Base-by-base conservation (phyloP, 2,113 vertebrate species). In the Diadophis punctatus region DNA sequence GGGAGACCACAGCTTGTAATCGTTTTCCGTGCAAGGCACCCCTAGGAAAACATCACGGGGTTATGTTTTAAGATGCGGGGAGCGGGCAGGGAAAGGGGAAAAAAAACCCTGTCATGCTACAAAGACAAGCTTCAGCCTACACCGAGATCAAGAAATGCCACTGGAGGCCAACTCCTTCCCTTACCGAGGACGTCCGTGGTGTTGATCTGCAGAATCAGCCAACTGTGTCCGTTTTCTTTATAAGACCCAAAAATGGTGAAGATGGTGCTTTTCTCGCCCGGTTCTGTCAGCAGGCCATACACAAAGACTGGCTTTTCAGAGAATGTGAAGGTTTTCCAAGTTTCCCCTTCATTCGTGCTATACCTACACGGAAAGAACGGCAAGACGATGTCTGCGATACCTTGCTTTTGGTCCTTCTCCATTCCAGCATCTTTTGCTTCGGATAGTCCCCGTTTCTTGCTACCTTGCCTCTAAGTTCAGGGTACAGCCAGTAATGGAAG, bases 241-340 rank as follows among this genome's bases (percentile, higher is more conserved):
- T 99, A 99, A 0, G 99, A 99, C 63, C 99, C 99, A 0, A 99
- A 99, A 96, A 99, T 98, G 95, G 99, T 99, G 96, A 99, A 99
- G 58, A 99, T 96, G 7, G 99, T 99, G 97, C 99, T 99, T 94
- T 99, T 99, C 97, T 99, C 99, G 0, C 99, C 99, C 0, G 99
- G 99, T 94, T 99, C 99, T 0, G 99, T 99, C 85, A 99, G 98
- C 51, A 99, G 98, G 49, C 99, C 99, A 0, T 99, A 99, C 23
- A 99, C 98, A 0, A 99, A 98, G 94, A 99, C 98, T 0, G 98
- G 98, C 93, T 97, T 97, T 74, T 98, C 96, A 0, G 98, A 99
- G 97, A 99, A 99, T 51, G 96, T 93, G 93, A 99, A 99, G 0
- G 98, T 97, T 1, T 98, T 98, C 99, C 99, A 99, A 0, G 98